Evolutionary conservation across 1,140 invertebrate genomes (phyloP), one percentile per base, ranked within the genome.

Genomic region (Tribolium madens): DNA sequence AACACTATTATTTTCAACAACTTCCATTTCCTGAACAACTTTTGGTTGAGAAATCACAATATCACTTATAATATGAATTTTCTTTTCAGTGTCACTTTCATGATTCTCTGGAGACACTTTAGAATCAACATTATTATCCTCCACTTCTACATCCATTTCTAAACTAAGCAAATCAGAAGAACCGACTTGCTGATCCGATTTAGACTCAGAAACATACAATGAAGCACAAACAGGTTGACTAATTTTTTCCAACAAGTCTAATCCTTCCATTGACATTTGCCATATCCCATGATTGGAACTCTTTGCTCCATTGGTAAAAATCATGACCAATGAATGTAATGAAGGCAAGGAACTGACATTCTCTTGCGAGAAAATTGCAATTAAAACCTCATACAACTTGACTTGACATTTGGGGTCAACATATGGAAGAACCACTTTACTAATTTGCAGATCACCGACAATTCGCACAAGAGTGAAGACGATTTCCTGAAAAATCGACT

Each of bases 361-460:
- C 13, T 80, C 75, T 70, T 80, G 79, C 15, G 76, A 21, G 15
- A 75, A 81, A 31, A 81, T 47, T 33, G 68, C 71, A 3, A 78
- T 73, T 26, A 81, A 21, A 33, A 80, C 69, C 69, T 80, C 57
- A 26, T 81, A 81, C 7, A 81, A 52, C 31, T 76, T 72, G 4
- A 17, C 33, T 71, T 80, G 78, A 14, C 77, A 80, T 72, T 71
- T 10, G 14, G 14, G 10, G 15, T 81, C 48, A 21, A 52, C 77
- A 33, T 80, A 81, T 3, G 79, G 80, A 50, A 50, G 64, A 10
- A 68, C 33, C 3, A 72, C 36, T 18, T 64, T 50, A 0, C 74
- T 71, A 13, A 31, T 57, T 33, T 80, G 73, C 5, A 81, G 46
- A 10, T 42, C 47, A 7, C 47, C 48, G 3, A 80, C 21, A 0